phyloP scores from a whole-genome alignment of 2,888 invertebrate species.

The Tetanocera ferruginea region DNA sequence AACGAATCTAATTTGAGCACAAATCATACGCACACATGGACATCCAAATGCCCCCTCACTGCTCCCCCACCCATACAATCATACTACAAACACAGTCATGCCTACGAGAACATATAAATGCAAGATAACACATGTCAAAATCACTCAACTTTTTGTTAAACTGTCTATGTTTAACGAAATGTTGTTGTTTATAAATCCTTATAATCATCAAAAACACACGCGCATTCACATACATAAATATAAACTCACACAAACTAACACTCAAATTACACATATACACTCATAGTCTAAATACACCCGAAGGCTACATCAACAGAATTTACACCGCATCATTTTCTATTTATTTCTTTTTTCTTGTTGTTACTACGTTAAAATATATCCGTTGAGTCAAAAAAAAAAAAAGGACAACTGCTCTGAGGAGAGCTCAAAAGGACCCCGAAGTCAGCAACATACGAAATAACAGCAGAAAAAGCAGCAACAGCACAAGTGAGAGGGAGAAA shows the following conservation, averaged over 20 bases:
- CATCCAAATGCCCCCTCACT: too few relatives aligned
- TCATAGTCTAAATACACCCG: neutral
- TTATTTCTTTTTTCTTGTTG: neutral
- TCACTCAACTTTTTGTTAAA: conserved; percentile 11
- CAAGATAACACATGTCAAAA: conserved; percentile 16
- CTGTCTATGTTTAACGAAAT: neutral
- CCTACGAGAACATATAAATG: conserved; percentile 1
- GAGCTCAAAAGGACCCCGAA: too few relatives aligned
- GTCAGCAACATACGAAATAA: too few relatives aligned
- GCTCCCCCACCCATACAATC: too few relatives aligned
- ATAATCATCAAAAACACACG: neutral
- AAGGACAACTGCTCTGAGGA: too few relatives aligned
- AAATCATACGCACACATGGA: too few relatives aligned
- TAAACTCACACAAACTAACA: neutral
- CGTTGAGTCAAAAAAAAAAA: too few relatives aligned
- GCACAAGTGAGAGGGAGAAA: too few relatives aligned
- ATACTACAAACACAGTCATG: too few relatives aligned
- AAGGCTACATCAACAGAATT: neutral
- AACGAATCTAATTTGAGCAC: too few relatives aligned
- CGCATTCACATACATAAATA: neutral
- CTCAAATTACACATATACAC: neutral
- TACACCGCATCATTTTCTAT: neutral
- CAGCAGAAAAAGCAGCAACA: too few relatives aligned
- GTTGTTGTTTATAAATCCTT: neutral
- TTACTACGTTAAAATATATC: too few relatives aligned